A percentile compares a stretch with the other conserved stretches of the same genome.
Evolutionary conservation across 2,113 vertebrate genomes (phyloP).

Genomic region (Cichladusa arquata): DNA sequence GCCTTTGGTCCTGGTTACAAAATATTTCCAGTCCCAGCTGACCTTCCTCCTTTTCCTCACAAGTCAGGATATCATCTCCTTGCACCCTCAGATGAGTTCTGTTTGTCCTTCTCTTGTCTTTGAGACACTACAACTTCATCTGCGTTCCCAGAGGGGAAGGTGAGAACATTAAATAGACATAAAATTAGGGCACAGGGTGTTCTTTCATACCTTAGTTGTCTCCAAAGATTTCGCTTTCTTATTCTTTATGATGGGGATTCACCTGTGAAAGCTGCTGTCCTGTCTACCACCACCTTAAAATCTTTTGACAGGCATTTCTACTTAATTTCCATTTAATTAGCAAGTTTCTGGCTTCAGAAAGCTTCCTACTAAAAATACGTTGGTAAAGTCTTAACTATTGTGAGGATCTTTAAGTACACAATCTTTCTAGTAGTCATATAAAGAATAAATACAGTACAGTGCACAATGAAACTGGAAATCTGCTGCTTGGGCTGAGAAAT

Average conservation of each 20-base stretch:
- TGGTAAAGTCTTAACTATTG: neutral
- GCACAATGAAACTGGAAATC: neutral
- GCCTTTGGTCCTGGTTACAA: neutral
- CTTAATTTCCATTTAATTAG: neutral
- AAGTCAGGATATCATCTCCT: neutral
- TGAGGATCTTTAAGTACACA: neutral
- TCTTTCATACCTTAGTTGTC: neutral
- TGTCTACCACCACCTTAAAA: neutral
- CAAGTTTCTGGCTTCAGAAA: neutral
- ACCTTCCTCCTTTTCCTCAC: neutral
- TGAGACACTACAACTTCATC: neutral
- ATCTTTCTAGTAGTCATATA: neutral
- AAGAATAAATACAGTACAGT: neutral
- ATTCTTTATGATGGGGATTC: neutral
- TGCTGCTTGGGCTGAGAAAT: neutral
- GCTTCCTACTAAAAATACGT: neutral
- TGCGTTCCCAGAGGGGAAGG: fast-evolving
- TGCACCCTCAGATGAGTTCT: neutral
- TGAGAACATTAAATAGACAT: neutral
- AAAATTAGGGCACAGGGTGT: neutral
- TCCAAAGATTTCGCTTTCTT: neutral
- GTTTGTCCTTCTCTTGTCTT: neutral
- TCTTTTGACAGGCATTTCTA: neutral
- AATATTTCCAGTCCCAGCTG: neutral
- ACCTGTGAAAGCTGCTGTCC: neutral